phyloP scores from a whole-genome alignment of 1,140 invertebrate species.

The Lithobius niger region DNA sequence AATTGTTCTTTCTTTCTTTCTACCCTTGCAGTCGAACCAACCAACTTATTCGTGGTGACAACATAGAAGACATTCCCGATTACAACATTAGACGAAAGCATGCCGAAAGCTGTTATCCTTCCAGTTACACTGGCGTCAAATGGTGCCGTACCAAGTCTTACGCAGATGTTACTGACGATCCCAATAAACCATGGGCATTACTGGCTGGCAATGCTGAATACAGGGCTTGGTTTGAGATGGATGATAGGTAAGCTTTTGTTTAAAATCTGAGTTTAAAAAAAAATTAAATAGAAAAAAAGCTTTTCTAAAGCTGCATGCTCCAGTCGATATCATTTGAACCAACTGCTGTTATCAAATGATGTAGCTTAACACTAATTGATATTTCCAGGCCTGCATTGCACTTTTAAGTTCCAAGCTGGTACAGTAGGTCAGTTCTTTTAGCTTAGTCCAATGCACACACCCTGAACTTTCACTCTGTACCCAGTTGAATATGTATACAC shows the following conservation, averaged over 20 bases:
- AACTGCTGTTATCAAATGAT: no score
- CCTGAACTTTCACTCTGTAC: no score
- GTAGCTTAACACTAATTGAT: no score
- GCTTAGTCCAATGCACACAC: no score
- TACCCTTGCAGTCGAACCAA: constrained; percentile 13
- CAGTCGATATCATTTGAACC: no score
- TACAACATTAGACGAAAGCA: constrained; percentile 9
- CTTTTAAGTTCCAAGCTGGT: no score
- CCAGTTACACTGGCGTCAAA: constrained; percentile 4
- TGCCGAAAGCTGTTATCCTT: constrained; percentile 1
- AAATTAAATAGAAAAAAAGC: no score
- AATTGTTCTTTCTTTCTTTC: background rate
- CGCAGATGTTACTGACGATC: constrained; percentile 8
- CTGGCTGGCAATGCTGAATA: constrained; percentile 11
- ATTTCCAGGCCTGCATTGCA: no score
- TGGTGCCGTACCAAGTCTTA: constrained; percentile 10
- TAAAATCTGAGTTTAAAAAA: no score
- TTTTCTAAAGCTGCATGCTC: no score
- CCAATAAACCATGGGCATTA: constrained; percentile 12
- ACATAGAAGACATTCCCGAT: constrained; percentile 14
- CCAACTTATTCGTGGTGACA: constrained; percentile 14
- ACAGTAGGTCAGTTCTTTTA: no score
- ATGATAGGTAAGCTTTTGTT: background rate
- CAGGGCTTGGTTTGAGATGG: background rate
- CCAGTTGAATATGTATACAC: no score